Percentiles rank a stretch among this genome's conserved stretches.
phyloP scores from a whole-genome alignment of 2,797 vertebrate genomes.

The Holocentrus rufus region DNA sequence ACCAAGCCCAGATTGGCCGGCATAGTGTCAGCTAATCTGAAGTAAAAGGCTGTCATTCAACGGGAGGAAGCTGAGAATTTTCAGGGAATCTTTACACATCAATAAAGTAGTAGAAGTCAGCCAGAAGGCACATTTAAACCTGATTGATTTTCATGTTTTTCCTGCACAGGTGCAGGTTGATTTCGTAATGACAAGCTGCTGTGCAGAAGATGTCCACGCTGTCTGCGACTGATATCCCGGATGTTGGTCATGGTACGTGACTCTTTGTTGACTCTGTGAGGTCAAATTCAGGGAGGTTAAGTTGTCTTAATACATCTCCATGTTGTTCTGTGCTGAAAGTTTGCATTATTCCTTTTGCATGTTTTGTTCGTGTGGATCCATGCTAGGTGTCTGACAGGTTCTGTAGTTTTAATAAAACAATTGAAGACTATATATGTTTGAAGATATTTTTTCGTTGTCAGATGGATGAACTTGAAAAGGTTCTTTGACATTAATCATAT shows the following conservation, averaged over 20 bases:
- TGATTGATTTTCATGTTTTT: conserved; percentile 27
- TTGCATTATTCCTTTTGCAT: background rate
- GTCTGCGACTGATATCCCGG: conserved; percentile 85
- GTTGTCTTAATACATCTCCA: background rate
- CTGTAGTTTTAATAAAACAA: too few species aligned
- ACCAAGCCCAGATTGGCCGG: too few species aligned
- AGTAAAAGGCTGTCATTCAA: too few species aligned
- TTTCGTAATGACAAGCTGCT: conserved; percentile 87
- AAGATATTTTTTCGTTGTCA: too few species aligned
- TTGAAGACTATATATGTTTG: too few species aligned
- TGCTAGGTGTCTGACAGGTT: too few species aligned
- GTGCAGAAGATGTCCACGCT: conserved; percentile 87
- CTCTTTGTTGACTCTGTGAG: background rate
- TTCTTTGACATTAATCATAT: too few species aligned
- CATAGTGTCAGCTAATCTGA: too few species aligned
- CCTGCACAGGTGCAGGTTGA: conserved; percentile 74
- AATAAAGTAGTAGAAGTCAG: background rate
- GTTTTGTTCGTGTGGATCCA: background rate
- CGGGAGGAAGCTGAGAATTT: background rate
- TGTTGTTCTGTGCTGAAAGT: background rate
- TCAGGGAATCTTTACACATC: background rate
- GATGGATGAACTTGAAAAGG: too few species aligned
- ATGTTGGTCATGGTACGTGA: conserved; percentile 86
- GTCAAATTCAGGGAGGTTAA: background rate
- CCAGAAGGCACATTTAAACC: background rate